Evolutionary conservation across 1,140 invertebrate genomes (phyloP).

Genomic region (Argopecten irradians): DNA sequence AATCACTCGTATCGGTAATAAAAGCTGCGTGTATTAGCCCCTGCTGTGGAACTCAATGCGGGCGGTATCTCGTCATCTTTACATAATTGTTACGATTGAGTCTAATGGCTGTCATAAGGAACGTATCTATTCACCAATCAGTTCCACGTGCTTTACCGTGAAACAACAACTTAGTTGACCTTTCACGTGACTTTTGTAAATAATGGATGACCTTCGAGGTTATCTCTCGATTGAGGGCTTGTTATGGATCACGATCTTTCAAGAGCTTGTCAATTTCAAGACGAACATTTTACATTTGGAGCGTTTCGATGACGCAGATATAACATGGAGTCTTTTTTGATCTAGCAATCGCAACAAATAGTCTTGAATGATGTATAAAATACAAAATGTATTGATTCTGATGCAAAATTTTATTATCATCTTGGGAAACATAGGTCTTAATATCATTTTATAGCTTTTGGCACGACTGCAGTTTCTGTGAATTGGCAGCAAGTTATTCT

Average conservation of each 20-base stretch:
- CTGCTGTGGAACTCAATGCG: neutral
- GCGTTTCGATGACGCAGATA: neutral
- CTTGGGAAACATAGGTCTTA: neutral
- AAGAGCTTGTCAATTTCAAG: slow-evolving; percentile 3
- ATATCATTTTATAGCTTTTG: neutral
- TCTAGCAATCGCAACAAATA: neutral
- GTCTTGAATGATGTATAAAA: neutral
- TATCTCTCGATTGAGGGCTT: neutral
- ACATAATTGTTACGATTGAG: slow-evolving; percentile 18
- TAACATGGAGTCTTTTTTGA: neutral
- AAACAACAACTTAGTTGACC: neutral
- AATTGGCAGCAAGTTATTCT: neutral
- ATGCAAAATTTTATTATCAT: neutral
- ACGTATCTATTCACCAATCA: neutral
- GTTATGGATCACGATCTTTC: neutral
- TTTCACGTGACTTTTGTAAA: slow-evolving; percentile 4
- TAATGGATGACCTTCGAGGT: neutral
- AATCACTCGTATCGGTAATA: neutral
- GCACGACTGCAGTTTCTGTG: neutral
- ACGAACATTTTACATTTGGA: neutral
- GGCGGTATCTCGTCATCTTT: neutral
- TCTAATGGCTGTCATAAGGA: neutral
- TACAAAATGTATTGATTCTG: neutral
- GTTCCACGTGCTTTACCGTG: neutral
- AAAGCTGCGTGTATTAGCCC: neutral